These are phyloP conservation scores for Bungarus multicinctus DNA, from an alignment of 2,113 vertebrate species.

Conservation along the genomic window DNA sequence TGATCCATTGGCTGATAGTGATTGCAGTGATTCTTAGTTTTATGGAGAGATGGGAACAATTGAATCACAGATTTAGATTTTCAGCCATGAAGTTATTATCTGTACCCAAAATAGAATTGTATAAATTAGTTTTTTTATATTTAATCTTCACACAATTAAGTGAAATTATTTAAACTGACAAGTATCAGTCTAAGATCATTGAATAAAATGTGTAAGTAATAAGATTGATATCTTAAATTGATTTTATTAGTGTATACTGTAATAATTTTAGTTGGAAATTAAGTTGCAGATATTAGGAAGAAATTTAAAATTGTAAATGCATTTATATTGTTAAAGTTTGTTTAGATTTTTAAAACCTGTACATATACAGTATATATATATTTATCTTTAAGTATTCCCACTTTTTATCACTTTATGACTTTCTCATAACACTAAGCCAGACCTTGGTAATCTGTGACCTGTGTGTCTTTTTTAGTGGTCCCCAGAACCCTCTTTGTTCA, in stretches of 20 bases:
- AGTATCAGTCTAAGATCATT: neutral
- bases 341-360: neutral
- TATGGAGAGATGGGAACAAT: neutral
- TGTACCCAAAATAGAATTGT: neutral
- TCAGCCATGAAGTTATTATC: neutral
- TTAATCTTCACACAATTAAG: neutral
- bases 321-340: neutral
- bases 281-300: neutral
- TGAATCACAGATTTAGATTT: neutral
- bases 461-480: neutral
- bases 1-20: neutral
- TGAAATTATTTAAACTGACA: neutral
- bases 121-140: neutral
- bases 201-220: neutral
- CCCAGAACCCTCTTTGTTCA: neutral
- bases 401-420: neutral
- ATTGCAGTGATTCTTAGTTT: neutral
- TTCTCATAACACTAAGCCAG: neutral
- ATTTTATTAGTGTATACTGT: neutral
- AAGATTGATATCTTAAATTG: neutral
- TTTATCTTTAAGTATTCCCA: neutral
- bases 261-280: neutral
- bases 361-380: neutral
- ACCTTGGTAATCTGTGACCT: neutral
- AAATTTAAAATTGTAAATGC: neutral